Base-by-base conservation (phyloP, 2,113 vertebrate species). In the Pygoscelis antarcticus region DNA sequence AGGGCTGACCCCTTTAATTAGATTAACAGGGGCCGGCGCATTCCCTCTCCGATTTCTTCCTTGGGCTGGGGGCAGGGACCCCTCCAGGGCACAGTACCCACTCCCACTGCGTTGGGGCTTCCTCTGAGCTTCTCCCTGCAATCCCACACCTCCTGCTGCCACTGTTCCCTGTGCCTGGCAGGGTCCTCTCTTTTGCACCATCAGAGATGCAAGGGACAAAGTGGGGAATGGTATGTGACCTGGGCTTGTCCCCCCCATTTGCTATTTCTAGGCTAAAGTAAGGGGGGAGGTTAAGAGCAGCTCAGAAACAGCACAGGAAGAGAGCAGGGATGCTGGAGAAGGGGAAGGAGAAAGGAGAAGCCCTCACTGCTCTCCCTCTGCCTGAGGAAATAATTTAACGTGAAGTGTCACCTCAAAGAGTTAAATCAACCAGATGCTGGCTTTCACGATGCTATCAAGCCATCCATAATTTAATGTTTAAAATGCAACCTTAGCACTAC, bases 401-500 rank as follows among this genome's bases (percentile, higher is more conserved):
- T 79, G 83, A 94, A 92, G 69, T 32, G 77, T 93, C 94, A 87
- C 75, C 87, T 91, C 92, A 91, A 88, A 94, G 95, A 96, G 81
- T 96, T 97, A 97, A 97, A 97, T 97, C 96, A 96, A 65, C 44
- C 81, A 13, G 74, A 95, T 85, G 91, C 94, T 79, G 60, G 91
- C 96, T 97, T 95, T 94, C 96, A 94, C 25, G 13, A 83, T 60
- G 96, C 88, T 90, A 97, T 97, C 97, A 96, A 94, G 95, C 74
- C 85, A 97, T 96, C 94, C 88, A 92, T 96, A 97, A 98, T 97
- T 98, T 97, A 97, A 93, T 95, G 96, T 93, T 97, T 96, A 97
- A 98, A 98, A 97, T 97, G 97, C 97, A 97, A 97, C 96, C 95
- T 96, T 97, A 97, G 97, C 96, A 96, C 96, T 96, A 95, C 96